Evolutionary conservation across 1,140 invertebrate genomes (phyloP).

Genomic region (Bombus polaris): DNA sequence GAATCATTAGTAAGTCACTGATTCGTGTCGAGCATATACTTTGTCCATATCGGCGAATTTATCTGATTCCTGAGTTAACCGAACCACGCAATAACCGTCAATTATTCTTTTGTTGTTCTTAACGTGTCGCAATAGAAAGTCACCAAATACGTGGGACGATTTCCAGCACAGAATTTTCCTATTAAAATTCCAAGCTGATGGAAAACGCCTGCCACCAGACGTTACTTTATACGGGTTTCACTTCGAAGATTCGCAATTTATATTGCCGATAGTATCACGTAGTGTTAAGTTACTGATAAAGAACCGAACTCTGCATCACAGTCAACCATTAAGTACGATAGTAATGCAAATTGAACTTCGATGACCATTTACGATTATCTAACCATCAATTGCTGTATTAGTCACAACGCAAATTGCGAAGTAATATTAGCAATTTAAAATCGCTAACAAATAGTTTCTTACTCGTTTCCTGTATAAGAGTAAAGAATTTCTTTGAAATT

Average conservation of each 20-base stretch:
- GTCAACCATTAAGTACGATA: slow-evolving; percentile 1
- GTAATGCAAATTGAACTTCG: slow-evolving; percentile 6
- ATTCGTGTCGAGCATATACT: slow-evolving; percentile 32
- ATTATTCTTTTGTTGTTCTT: slow-evolving; percentile 24
- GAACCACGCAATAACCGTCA: slow-evolving; percentile 40
- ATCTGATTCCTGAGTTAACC: slow-evolving; percentile 67
- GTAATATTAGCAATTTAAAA: background rate
- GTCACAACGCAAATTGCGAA: background rate
- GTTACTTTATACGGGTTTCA: background rate
- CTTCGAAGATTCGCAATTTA: background rate
- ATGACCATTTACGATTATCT: background rate
- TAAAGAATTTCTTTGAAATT: background rate
- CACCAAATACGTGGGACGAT: background rate
- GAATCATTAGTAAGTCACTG: slow-evolving; percentile 38
- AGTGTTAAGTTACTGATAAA: slow-evolving; percentile 15
- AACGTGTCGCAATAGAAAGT: slow-evolving; percentile 8
- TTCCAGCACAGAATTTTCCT: background rate
- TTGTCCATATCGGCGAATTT: slow-evolving; percentile 48
- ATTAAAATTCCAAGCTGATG: slow-evolving; percentile 8
- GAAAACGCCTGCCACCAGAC: background rate
- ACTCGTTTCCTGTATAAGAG: no score
- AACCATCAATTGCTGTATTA: slow-evolving; percentile 6
- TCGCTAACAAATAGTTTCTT: background rate
- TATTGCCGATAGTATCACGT: slow-evolving; percentile 1
- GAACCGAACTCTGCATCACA: background rate